Base-by-base conservation (phyloP, 1,140 invertebrate genomes). In the Brachionus paranguensis region DNA sequence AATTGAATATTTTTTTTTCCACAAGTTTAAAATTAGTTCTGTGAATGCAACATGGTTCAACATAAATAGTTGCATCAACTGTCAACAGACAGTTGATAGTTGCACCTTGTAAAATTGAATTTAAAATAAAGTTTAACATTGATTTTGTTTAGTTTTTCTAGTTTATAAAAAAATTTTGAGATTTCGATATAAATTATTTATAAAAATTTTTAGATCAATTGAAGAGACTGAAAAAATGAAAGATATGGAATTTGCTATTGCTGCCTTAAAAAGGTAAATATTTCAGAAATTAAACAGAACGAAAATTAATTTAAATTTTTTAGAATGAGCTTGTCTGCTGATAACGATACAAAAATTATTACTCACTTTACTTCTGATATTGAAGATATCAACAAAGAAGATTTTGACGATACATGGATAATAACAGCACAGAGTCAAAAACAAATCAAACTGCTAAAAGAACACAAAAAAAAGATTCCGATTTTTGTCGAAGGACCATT, bases 401-500 rank as follows among this genome's bases (percentile, higher is more conserved):
- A 81, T 64, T 64, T 45, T 33, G 78, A 60, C 33, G 60, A 41
- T 12, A 81, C 96, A 0, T 99, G 96, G 95, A 94, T 99, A 85
- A 93, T 97, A 0, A 96, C 94, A 88, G 94, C 93, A 0, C 95
- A 96, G 88, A 95, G 94, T 89, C 91, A 91, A 37, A 89, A 89
- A 6, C 97, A 99, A 88, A 90, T 91, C 84, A 87, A 92, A 47
- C 89, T 99, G 24, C 87, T 99, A 12, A 86, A 89, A n/a, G 90
- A 92, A 84, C 93, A 96, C 86, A 91, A 84, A 29, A 92, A 0
- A 86, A 87, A n/a, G 90, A 93, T 64, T 68, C 92, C 96, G 0
- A 87, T 97, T 24, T 94, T 93, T 87, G 93, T 99, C 0, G 95
- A 97, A 89, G 97, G 96, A 5, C 93, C 94, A 0, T 96, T 93